Percentiles rank a stretch among this genome's conserved stretches.
Evolutionary conservation across 1,140 invertebrate species (phyloP).

Genomic region (Linepithema humile): DNA sequence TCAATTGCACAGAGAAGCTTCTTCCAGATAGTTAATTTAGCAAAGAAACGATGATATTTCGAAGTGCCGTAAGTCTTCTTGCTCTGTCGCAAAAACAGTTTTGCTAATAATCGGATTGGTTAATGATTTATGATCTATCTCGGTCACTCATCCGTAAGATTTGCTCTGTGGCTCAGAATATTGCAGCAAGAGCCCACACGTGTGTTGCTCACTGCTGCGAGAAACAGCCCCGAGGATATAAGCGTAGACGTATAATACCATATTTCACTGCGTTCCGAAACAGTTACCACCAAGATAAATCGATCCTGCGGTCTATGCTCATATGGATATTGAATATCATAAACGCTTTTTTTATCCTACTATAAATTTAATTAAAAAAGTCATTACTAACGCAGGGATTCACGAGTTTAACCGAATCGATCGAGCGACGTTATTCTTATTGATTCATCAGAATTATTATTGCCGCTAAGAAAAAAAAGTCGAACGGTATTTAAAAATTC

Average conservation of each 20-base stretch:
- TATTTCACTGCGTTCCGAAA: constrained; percentile 68
- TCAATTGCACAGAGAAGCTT: neutral
- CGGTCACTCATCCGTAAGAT: constrained; percentile 18
- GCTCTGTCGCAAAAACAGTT: neutral
- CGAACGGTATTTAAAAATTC: neutral
- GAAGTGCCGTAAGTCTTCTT: neutral
- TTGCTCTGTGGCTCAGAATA: neutral
- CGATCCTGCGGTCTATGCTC: constrained; percentile 16
- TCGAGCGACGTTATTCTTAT: no score
- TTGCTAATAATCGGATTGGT: constrained; percentile 18
- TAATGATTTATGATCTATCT: constrained; percentile 42
- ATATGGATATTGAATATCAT: neutral
- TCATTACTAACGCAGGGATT: neutral
- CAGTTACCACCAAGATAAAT: constrained; percentile 44
- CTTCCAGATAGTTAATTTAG: constrained; percentile 18
- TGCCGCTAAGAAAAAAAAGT: no score
- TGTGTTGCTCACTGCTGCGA: constrained; percentile 16
- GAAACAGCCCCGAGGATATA: constrained; percentile 20
- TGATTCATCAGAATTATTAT: no score
- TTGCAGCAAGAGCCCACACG: neutral
- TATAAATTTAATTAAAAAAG: neutral
- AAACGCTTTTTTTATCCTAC: neutral
- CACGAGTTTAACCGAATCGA: no score
- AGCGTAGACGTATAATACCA: constrained; percentile 65
- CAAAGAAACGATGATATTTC: neutral